Percentiles rank a stretch among this genome's conserved stretches.
phyloP scores from a whole-genome alignment of 1,140 invertebrate genomes.

The Pentalonia nigronervosa region DNA sequence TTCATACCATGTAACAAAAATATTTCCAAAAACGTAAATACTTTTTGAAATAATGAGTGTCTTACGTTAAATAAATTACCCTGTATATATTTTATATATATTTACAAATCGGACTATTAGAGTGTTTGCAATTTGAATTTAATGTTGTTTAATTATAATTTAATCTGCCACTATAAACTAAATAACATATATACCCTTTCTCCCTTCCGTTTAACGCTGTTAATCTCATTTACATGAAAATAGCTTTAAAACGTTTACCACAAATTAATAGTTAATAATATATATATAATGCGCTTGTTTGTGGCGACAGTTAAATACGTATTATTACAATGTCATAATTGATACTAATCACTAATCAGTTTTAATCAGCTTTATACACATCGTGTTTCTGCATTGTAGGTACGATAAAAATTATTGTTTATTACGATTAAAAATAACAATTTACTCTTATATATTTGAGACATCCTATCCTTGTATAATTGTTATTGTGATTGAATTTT shows the following conservation, averaged over 20 bases:
- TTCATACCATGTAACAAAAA: too few relatives aligned
- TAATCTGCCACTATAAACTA: slow-evolving; percentile 6
- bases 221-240: not conserved
- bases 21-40: too few relatives aligned
- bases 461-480: too few relatives aligned
- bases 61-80: too few relatives aligned
- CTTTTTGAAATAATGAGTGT: too few relatives aligned
- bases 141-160: slow-evolving; percentile 11
- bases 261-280: not conserved
- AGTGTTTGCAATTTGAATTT: not conserved
- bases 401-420: too few relatives aligned
- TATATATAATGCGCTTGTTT: not conserved
- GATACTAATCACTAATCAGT: not conserved
- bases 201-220: not conserved
- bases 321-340: not conserved
- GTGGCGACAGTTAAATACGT: not conserved
- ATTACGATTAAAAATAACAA: not conserved
- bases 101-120: not conserved
- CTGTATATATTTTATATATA: not conserved
- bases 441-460: not conserved
- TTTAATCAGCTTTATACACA: not conserved
- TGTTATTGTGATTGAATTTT: not conserved
- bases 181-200: not conserved
- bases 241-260: not conserved
- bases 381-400: not conserved